Evolutionary conservation across 2,888 invertebrate genomes (phyloP), one percentile per base, ranked within the genome.

Genomic region (Nudaria mundana): DNA sequence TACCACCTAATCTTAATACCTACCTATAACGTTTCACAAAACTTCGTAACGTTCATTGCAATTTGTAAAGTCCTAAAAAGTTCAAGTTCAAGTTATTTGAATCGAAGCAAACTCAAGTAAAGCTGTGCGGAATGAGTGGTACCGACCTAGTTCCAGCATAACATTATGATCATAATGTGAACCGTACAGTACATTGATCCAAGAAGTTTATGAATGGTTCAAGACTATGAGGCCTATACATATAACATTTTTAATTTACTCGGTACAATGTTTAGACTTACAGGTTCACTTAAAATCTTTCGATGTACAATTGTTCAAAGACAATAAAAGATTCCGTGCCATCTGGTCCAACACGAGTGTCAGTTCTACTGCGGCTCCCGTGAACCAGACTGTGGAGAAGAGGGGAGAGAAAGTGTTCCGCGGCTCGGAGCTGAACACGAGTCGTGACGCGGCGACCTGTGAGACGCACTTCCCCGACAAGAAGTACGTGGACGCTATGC

Each of bases 401-500:
- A 24, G 23, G 18, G 2, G 2, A 6, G 10, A 15, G 32, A 14
- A n/a, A 5, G 3, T 12, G n/a, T 25, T 26, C 8, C 12, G 13
- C 11, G 5, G 5, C 1, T 6, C 18, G 8, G n/a, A 11, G 25
- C 16, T 1, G 8, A 26, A 6, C 3, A 11, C 15, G 11, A 11
- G 8, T 25, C 4, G 5, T 5, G 25, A 7, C n/a, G 8, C 15
- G 3, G 12, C 11, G 3, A 2, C 15, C 3, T 36, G 36, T 8
- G 22, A 14, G 14, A 23, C 18, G 14, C 20, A 66, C 52, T 63
- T 60, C 20, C 76, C 76, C 0, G 61, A 73, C 30, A 30, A 39
- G 18, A 30, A 51, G 7, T 74, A 76, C 18, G 40, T 66, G 3
- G 50, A 70, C 6, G 63, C 63, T 0, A 44, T 78, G 26, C 54